phyloP scores from a whole-genome alignment of 2,797 vertebrate species.

The Danio jaintianensis region DNA sequence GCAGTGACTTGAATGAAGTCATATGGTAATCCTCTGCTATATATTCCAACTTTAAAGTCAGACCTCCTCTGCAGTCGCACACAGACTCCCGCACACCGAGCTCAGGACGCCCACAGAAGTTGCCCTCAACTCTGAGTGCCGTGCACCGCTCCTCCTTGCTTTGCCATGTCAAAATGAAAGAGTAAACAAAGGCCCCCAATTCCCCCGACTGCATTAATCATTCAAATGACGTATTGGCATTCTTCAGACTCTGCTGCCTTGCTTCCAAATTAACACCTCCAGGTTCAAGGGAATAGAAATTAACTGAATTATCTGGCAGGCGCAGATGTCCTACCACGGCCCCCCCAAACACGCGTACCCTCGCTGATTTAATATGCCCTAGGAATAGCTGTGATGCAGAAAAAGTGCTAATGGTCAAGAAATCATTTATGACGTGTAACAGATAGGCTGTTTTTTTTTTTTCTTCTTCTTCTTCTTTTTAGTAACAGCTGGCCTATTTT shows the following conservation, averaged over 20 bases:
- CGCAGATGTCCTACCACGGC: constrained; percentile 89
- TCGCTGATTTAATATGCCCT: constrained; percentile 86
- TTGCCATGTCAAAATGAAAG: constrained; percentile 89
- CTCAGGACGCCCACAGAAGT: constrained; percentile 74
- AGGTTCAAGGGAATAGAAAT: constrained; percentile 96
- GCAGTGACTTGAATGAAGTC: not conserved
- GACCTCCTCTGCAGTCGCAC: constrained; percentile 2
- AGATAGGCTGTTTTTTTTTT: constrained; percentile 69
- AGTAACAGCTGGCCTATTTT: constrained; percentile 57
- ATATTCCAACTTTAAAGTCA: not conserved
- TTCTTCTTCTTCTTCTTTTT: not conserved
- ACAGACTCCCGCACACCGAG: constrained; percentile 41
- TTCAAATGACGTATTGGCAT: constrained; percentile 95
- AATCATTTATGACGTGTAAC: constrained; percentile 84
- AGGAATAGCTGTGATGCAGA: constrained; percentile 86
- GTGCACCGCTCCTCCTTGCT: constrained; percentile 74
- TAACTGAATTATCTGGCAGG: constrained; percentile 94
- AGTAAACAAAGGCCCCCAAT: constrained; percentile 91
- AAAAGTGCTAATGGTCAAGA: constrained; percentile 90
- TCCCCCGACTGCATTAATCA: constrained; percentile 93
- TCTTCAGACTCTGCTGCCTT: constrained; percentile 90
- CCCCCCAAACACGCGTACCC: constrained; percentile 69
- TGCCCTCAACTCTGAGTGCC: constrained; percentile 82
- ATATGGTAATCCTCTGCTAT: not conserved
- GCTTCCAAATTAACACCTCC: constrained; percentile 95